phyloP scores from a whole-genome alignment of 2,888 invertebrate genomes.

The Pristionchus fissidentatus region DNA sequence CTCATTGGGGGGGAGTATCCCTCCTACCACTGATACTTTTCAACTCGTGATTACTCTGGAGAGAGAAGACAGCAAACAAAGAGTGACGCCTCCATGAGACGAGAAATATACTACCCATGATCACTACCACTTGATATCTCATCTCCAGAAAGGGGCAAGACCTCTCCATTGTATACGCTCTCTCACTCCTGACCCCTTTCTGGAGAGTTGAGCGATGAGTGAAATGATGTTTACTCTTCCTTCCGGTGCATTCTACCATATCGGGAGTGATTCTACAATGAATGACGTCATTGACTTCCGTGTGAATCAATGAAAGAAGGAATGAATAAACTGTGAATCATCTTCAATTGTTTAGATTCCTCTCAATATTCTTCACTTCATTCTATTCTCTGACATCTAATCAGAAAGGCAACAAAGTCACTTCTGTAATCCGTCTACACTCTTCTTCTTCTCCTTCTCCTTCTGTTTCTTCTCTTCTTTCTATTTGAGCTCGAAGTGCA shows the following conservation, averaged over 20 bases:
- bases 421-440: conserved; percentile 1
- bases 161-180: no score
- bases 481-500: neutral
- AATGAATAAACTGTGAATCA: conserved; percentile 13
- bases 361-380: neutral
- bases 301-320: neutral
- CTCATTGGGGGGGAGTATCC: neutral
- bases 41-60: conserved; percentile 16
- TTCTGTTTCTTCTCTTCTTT: no score
- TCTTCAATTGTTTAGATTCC: conserved; percentile 7
- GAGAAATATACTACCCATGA: neutral
- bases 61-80: neutral
- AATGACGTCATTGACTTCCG: neutral
- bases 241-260: neutral
- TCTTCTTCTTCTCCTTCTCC: no score
- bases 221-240: neutral
- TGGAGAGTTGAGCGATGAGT: neutral
- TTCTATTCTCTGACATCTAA: neutral
- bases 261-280: neutral
- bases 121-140: no score
- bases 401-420: neutral
- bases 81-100: conserved; percentile 23
- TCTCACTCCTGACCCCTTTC: neutral
- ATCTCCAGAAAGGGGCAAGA: no score
- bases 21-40: conserved; percentile 15